A percentile compares a stretch with the other conserved stretches of the same genome.
Conservation (phyloP, 2,113 vertebrate genomes). For the Lamprologus lemairii region DNA sequence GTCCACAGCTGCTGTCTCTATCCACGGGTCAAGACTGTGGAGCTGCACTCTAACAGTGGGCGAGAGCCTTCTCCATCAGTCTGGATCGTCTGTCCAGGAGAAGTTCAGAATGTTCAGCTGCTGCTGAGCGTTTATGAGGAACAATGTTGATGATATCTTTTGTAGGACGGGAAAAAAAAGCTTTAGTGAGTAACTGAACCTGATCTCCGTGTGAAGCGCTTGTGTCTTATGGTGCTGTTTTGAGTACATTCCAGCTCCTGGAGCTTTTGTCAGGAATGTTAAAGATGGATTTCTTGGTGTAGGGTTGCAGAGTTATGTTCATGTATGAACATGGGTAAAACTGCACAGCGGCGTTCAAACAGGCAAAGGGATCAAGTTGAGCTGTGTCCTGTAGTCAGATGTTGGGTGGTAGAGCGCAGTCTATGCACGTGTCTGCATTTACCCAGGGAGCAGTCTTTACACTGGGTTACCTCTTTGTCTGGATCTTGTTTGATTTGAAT, state of each 20-base stretch:
- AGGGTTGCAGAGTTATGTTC: background rate
- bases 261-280: background rate
- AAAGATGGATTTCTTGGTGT: background rate
- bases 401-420: background rate
- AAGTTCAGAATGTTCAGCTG: background rate
- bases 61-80: background rate
- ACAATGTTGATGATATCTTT: background rate
- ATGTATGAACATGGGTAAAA: background rate
- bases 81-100: background rate
- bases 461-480: background rate
- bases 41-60: background rate
- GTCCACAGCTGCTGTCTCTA: background rate
- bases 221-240: background rate
- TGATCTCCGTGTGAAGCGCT: background rate
- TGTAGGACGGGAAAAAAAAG: fast-evolving
- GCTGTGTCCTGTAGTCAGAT: background rate
- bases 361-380: background rate
- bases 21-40: background rate
- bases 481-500: background rate
- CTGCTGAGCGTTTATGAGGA: background rate
- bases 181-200: background rate
- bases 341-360: background rate
- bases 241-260: background rate
- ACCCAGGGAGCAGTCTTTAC: background rate
- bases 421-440: background rate